These are phyloP conservation scores for Procambarus clarkii DNA, from an alignment of 1,140 invertebrate species.

Conservation along the genomic window DNA sequence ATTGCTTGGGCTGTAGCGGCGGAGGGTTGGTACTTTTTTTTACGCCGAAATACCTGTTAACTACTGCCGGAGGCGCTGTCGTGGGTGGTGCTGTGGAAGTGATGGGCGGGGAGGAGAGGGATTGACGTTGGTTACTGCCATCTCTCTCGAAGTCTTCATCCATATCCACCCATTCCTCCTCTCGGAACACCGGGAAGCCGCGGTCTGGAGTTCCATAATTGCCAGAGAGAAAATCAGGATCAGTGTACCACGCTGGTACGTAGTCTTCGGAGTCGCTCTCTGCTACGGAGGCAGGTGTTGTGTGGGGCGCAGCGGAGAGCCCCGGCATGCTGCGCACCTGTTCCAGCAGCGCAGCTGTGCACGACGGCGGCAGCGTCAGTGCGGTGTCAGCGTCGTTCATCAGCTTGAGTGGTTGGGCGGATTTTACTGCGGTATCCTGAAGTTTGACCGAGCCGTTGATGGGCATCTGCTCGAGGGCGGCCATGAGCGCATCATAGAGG, in stretches of 20 bases:
- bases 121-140: background rate
- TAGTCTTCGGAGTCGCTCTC: background rate
- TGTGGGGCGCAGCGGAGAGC: background rate
- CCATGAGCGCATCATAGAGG: slow-evolving; percentile 29
- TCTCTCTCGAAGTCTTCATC: slow-evolving; percentile 21
- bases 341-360: slow-evolving; percentile 37
- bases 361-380: slow-evolving; percentile 37
- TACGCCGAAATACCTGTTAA: slow-evolving; percentile 5
- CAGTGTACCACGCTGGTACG: slow-evolving; percentile 45
- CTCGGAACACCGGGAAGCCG: slow-evolving; percentile 40
- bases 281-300: background rate
- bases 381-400: slow-evolving; percentile 3
- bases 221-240: slow-evolving; percentile 38
- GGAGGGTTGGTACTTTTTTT: background rate
- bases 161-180: slow-evolving; percentile 53
- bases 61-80: background rate
- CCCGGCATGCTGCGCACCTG: slow-evolving; percentile 2
- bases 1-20: background rate
- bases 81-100: background rate
- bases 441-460: background rate
- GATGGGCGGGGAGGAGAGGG: background rate
- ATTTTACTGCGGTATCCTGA: background rate
- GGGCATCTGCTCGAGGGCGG: slow-evolving; percentile 23
- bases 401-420: background rate
- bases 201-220: slow-evolving; percentile 53